These are phyloP conservation scores for Himalopsyche phryganea DNA, from an alignment of 1,140 invertebrate genomes.

Conservation along the genomic window DNA sequence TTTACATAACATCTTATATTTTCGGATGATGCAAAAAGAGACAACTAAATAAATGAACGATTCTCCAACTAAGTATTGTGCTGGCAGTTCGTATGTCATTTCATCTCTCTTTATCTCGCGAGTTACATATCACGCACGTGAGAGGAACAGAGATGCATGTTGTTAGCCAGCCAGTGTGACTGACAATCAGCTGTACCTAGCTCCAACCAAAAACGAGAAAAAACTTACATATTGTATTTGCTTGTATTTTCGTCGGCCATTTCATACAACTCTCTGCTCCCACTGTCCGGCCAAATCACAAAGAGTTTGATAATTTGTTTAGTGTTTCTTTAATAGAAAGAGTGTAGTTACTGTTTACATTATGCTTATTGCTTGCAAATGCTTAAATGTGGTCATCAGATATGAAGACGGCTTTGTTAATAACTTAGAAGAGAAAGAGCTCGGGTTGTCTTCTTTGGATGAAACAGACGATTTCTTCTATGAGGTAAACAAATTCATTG, in stretches of 20 bases:
- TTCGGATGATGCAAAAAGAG: too few relatives aligned
- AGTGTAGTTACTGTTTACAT: conserved; percentile 22
- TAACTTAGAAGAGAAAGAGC: conserved; percentile 44
- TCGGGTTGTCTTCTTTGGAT: conserved; percentile 47
- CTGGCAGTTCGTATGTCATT: too few relatives aligned
- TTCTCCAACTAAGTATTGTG: too few relatives aligned
- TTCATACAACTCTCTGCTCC: conserved; percentile 8
- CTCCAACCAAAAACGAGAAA: conserved; percentile 16
- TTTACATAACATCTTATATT: too few relatives aligned
- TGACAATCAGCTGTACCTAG: conserved; percentile 23
- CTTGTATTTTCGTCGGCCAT: conserved; percentile 24
- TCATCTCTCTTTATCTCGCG: too few relatives aligned
- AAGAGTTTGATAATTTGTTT: conserved; percentile 25
- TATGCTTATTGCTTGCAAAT: conserved; percentile 43
- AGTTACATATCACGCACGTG: too few relatives aligned
- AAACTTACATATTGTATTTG: conserved; percentile 12
- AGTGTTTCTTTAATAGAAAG: conserved; percentile 20
- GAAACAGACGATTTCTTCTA: conserved; percentile 54
- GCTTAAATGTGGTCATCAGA: conserved; percentile 47
- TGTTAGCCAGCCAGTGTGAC: background rate
- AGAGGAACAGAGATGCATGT: too few relatives aligned
- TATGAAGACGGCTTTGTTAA: conserved; percentile 44
- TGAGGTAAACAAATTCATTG: conserved; percentile 51
- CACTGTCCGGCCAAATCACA: conserved; percentile 17
- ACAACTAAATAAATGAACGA: too few relatives aligned